Evolutionary conservation across 2,888 invertebrate genomes (phyloP), one percentile per base, ranked within the genome.

Genomic region (Imbricaverruca yamaguchii): DNA sequence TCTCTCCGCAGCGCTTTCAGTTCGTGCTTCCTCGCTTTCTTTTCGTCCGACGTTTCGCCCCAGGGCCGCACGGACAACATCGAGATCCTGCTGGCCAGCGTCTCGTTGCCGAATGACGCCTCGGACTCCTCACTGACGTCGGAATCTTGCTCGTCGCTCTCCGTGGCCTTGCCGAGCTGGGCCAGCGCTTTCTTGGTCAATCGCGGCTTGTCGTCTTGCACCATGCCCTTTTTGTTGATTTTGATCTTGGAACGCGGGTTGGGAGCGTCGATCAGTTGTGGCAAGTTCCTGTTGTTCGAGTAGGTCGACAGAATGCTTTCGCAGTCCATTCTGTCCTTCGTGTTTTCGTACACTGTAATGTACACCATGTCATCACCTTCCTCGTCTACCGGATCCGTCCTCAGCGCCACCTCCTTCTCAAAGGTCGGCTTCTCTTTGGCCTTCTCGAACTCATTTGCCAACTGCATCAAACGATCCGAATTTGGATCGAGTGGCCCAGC

Each of bases 281-380:
- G 98, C 88, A 94, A 95, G 88, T 98, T 97, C 87, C 95, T 96
- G 81, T 94, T 89, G 86, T 93, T 97, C 12, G 96, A 96, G 87
- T 95, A 95, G 0, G 95, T 96, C 39, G 94, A 93, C 10, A 97
- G 88, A 84, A 97, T 93, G 81, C 94, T 94, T 89, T 97, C 94
- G 85, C 97, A 97, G 88, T 97, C 97, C 94, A 93, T 96, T 87
- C 91, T 92, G 83, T 91, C 90, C 15, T 8, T 7, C 15, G 15
- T 10, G 15, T 56, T 56, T 15, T 79, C 79, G 25, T 81, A 84
- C n/a, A 82, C 83, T 7, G 83, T 84, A 15, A 77, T 59, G 53
- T 0, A 80, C 18, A 61, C 82, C 81, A 61, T 69, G 39, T 39
- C 81, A n/a, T 83, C 83, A 15, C 83, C 83, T 23, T 83, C 83